These are phyloP conservation scores for Mesembrinibis cayennensis DNA, from an alignment of 2,113 vertebrate genomes.

Conservation along the genomic window DNA sequence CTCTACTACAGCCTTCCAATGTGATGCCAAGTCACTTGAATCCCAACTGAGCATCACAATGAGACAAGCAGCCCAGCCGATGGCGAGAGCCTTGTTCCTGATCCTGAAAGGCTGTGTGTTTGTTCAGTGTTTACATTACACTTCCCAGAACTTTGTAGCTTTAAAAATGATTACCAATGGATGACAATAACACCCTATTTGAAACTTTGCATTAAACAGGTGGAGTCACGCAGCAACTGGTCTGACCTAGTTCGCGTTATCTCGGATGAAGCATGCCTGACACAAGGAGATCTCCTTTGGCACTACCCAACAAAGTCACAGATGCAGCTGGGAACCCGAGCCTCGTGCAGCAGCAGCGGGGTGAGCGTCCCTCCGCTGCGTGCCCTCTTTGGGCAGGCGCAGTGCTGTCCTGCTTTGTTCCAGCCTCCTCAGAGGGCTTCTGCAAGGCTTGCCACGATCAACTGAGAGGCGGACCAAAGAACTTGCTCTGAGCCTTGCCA, in stretches of 20 bases:
- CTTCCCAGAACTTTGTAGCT: neutral
- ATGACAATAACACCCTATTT: neutral
- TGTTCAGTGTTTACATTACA: neutral
- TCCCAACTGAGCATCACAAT: neutral
- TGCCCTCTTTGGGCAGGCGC: neutral
- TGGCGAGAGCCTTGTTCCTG: neutral
- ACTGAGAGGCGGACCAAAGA: neutral
- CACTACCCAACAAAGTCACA: neutral
- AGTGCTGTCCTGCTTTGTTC: neutral
- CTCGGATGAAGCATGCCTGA: neutral
- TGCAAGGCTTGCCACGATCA: neutral
- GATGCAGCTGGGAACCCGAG: neutral
- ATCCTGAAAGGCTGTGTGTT: neutral
- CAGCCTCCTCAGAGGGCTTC: neutral
- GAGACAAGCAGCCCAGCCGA: accelerated
- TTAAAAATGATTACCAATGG: neutral
- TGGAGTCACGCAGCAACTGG: neutral
- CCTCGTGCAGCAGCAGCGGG: neutral
- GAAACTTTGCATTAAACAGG: conserved; percentile 21
- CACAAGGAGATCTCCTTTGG: neutral
- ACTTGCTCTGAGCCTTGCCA: neutral
- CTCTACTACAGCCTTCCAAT: neutral
- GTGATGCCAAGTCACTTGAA: no score
- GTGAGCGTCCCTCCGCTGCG: neutral
- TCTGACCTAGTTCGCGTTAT: conserved; percentile 23